Conservation (phyloP, 2,797 vertebrate species). For the Podarcis lilfordi region DNA sequence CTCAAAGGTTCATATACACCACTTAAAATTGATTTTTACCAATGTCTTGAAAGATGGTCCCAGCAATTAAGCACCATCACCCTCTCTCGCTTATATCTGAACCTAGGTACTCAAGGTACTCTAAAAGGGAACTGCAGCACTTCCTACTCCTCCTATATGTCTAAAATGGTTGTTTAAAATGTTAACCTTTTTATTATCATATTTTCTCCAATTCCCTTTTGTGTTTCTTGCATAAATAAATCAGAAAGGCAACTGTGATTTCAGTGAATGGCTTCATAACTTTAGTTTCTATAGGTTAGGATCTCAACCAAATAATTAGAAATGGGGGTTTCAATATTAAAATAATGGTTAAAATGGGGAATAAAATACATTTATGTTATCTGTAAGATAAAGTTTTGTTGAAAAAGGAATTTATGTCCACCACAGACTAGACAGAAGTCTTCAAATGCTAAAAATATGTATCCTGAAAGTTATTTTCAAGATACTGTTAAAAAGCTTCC, state of each 20-base stretch:
- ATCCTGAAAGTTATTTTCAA: not conserved
- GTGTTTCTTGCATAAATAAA: not conserved
- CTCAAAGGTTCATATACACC: not conserved
- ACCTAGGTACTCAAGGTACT: not conserved
- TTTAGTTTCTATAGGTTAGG: not conserved
- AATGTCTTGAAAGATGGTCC: not conserved
- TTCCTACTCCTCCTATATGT: not conserved
- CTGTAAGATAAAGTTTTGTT: slow-evolving; percentile 58
- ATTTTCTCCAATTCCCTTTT: not conserved
- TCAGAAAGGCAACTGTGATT: not conserved
- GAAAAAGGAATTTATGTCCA: slow-evolving; percentile 53
- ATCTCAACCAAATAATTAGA: slow-evolving; percentile 29
- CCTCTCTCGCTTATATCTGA: not conserved
- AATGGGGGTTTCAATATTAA: slow-evolving; percentile 24
- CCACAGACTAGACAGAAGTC: slow-evolving; percentile 31
- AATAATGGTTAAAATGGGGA: slow-evolving; percentile 22
- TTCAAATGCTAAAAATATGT: not conserved
- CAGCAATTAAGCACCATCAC: not conserved
- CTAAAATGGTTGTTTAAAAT: not conserved
- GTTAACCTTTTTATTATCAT: not conserved
- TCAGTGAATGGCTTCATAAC: not conserved
- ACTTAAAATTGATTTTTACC: not conserved
- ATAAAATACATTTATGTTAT: slow-evolving; percentile 9
- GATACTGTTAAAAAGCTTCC: not conserved
- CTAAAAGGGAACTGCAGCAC: not conserved